These are phyloP conservation scores for Falco rusticolus DNA, from an alignment of 2,797 vertebrate species.

Conservation along the genomic window DNA sequence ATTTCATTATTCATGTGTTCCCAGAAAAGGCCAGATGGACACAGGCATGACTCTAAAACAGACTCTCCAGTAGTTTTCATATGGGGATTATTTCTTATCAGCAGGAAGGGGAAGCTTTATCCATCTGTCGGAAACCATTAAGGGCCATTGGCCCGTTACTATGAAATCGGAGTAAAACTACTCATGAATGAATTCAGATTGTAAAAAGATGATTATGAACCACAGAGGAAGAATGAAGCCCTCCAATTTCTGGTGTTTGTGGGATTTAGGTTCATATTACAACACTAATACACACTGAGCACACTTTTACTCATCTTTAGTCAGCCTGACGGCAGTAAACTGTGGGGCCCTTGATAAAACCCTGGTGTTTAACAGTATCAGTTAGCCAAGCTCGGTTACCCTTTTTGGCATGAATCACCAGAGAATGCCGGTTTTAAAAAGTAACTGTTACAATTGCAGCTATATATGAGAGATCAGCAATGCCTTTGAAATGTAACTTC, in stretches of 20 bases:
- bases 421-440: neutral
- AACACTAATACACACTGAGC: neutral
- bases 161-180: conserved; percentile 35
- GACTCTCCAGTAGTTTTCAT: neutral
- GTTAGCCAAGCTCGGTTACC: neutral
- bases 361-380: neutral
- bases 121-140: conserved; percentile 8
- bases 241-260: neutral
- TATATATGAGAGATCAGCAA: neutral
- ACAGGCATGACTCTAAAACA: neutral
- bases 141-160: neutral
- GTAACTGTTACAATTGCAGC: neutral
- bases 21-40: conserved; percentile 7
- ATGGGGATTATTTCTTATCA: neutral
- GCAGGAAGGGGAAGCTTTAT: neutral
- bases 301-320: neutral
- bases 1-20: conserved; percentile 23
- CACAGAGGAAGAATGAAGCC: neutral
- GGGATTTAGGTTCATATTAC: neutral
- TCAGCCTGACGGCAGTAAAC: neutral
- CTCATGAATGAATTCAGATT: neutral
- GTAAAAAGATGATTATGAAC: conserved; percentile 26
- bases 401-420: conserved; percentile 11
- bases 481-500: neutral
- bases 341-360: neutral